phyloP scores from a whole-genome alignment of 2,113 vertebrate species.

The Herpetotheres cachinnans region DNA sequence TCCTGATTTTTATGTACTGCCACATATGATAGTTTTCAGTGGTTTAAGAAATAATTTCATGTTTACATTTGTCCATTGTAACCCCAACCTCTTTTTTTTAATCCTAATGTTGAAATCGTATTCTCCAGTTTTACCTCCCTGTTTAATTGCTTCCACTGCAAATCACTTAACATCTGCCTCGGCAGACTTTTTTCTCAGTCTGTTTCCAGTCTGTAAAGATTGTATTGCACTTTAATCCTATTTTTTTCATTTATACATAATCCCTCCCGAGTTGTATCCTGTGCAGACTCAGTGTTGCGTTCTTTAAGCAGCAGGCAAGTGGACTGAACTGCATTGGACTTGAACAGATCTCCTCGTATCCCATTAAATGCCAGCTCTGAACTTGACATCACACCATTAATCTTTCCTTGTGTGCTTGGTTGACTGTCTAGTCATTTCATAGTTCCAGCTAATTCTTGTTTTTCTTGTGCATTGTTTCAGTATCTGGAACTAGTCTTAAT shows the following conservation, averaged over 20 bases:
- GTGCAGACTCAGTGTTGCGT: not conserved
- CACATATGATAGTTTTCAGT: not conserved
- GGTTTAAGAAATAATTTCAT: not conserved
- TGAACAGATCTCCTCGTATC: not conserved
- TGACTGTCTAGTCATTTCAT: rapidly evolving
- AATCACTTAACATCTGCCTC: not conserved
- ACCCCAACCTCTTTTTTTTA: not conserved
- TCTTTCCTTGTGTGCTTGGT: not conserved
- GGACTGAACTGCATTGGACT: not conserved
- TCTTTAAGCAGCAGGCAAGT: not conserved
- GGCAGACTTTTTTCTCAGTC: not conserved
- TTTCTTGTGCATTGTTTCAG: not conserved
- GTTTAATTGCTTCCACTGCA: not conserved
- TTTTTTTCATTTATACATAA: not conserved
- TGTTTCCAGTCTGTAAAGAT: not conserved
- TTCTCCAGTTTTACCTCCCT: not conserved
- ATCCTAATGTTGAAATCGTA: not conserved
- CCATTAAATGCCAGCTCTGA: not conserved
- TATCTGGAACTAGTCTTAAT: not conserved
- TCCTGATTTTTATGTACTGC: not conserved
- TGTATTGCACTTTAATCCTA: not conserved
- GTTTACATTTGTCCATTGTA: not conserved
- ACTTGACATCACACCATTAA: not conserved
- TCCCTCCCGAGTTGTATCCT: not conserved
- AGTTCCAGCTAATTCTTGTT: not conserved